Evolutionary conservation across 2,888 invertebrate species (phyloP), one percentile per base, ranked within the genome.

Genomic region (Rhagium mordax): DNA sequence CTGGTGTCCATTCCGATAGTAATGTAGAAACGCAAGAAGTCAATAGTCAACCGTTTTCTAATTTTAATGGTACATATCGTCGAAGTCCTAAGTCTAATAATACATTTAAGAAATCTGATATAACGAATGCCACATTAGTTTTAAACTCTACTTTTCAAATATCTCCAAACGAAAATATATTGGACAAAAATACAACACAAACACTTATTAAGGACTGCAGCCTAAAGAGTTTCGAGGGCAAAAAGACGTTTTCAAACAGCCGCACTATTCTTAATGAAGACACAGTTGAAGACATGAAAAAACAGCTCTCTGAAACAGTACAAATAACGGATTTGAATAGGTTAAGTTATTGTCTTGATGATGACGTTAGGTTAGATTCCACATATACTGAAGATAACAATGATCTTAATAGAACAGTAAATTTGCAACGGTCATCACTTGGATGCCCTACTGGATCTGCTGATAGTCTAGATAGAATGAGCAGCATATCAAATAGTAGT

Each of bases 381-480:
- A 71, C 71, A 2, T 76, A 76, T 62, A 78, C 65, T 13, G 75
- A 77, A 66, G 72, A 74, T 41, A 41, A 10, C 21, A 70, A 77
- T 48, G 70, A 74, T 55, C 41, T 78, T 4, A 77, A 78, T 49
- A 73, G 73, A 66, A 74, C 76, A 16, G 72, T 74, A 8, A 76
- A 78, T 51, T 48, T 65, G 24, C 70, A 64, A 33, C 64, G 70
- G 51, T 72, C 69, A 10, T 79, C 80, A 1, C 24, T 80, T 18
- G 73, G 70, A 16, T 74, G 75, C 74, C 84, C 85, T 27, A 82
- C 83, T 24, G 87, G 87, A 61, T 88, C 87, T 5, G 84, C 86
- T 0, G 88, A 88, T 74, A 88, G 87, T 79, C 82, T 87, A 49
- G 88, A 88, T 76, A 81, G 86, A 51, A 84, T 85, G 81, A 88